Evolutionary conservation across 2,888 invertebrate species (phyloP).

Genomic region (Lithosia quadra): DNA sequence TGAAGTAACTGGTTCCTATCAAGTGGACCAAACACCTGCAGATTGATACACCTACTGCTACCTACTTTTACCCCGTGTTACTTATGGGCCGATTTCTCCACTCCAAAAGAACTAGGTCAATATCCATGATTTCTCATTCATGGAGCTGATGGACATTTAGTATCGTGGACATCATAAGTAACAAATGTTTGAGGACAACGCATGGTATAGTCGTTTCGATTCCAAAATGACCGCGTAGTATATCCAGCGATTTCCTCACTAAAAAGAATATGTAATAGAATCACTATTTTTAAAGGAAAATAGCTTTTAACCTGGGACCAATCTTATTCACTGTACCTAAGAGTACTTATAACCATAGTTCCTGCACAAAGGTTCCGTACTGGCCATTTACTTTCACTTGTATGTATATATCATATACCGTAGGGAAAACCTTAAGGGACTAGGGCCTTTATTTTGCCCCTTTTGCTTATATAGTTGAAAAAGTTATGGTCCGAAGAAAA

Average conservation of each 20-base stretch:
- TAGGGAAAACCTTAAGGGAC: constrained; percentile 22
- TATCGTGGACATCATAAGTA: too few species aligned
- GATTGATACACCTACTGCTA: too few species aligned
- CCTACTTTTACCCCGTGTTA: too few species aligned
- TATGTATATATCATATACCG: constrained; percentile 20
- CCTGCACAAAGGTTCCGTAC: constrained; percentile 11
- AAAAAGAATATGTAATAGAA: background rate
- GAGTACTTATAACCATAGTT: constrained; percentile 11
- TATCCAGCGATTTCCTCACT: background rate
- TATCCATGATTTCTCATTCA: too few species aligned
- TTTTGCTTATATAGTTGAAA: constrained; percentile 18
- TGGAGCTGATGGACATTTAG: too few species aligned
- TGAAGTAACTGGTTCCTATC: too few species aligned
- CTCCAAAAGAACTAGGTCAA: too few species aligned
- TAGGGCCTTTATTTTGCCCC: constrained; percentile 11
- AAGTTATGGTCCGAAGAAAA: constrained; percentile 8
- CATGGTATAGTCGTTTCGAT: too few species aligned
- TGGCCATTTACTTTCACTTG: constrained; percentile 17
- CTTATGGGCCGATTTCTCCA: too few species aligned
- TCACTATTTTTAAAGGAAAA: background rate
- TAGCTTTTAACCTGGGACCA: background rate
- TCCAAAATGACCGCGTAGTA: background rate
- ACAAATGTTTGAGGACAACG: too few species aligned
- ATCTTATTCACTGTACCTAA: background rate
- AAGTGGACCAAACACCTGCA: too few species aligned